Percentiles rank a stretch among this genome's conserved stretches.
phyloP scores from a whole-genome alignment of 2,113 vertebrate species.

The Phoxinus phoxinus region DNA sequence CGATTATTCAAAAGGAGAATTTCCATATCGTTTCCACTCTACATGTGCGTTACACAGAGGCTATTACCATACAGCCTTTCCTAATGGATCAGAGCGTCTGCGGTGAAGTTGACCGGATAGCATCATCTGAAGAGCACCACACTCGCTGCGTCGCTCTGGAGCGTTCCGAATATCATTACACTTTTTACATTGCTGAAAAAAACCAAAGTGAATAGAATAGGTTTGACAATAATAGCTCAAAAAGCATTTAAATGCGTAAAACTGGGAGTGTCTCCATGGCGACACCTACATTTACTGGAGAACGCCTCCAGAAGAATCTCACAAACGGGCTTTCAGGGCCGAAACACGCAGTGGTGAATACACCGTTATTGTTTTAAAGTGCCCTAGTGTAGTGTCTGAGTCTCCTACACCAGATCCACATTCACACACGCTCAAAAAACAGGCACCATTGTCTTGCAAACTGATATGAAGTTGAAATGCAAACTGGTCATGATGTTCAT shows the following conservation, averaged over 20 bases:
- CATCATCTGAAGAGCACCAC: background rate
- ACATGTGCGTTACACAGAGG: conserved; percentile 2
- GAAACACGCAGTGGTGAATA: background rate
- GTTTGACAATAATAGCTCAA: background rate
- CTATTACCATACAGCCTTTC: conserved; percentile 39
- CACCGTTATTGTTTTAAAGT: no score
- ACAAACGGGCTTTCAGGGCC: background rate
- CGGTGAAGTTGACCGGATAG: background rate
- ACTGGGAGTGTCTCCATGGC: background rate
- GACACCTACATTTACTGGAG: background rate
- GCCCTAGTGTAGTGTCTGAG: no score
- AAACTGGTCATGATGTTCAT: no score
- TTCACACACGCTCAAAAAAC: no score
- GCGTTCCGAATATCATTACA: background rate
- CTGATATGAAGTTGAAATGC: no score
- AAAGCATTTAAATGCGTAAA: background rate
- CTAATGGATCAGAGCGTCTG: background rate
- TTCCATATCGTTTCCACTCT: conserved; percentile 37
- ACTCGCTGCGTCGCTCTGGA: background rate
- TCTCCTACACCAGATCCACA: no score
- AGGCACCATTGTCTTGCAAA: no score
- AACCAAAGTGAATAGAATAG: background rate
- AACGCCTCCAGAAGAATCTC: background rate
- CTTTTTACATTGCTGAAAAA: background rate
- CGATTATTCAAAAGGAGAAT: conserved; percentile 56